A percentile compares a stretch with the other conserved stretches of the same genome.
Conservation (phyloP, 2,113 vertebrate genomes). For the Motacilla alba region DNA sequence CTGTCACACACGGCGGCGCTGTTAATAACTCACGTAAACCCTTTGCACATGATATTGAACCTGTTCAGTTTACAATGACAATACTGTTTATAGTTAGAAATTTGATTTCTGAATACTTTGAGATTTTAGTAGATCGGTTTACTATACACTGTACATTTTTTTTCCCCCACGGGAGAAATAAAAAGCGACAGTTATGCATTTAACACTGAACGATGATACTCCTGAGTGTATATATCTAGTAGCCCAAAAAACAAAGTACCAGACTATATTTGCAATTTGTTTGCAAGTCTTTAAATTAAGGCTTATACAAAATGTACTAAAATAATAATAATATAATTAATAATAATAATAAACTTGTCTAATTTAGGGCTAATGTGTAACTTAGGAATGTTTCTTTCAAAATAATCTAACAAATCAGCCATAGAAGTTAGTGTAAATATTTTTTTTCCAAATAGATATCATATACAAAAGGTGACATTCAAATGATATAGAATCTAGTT, state of each 20-base stretch:
- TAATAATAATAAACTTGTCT: conserved; percentile 31
- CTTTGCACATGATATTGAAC: conserved; percentile 77
- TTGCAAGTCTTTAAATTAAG: conserved; percentile 62
- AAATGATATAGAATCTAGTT: conserved; percentile 87
- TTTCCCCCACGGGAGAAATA: conserved; percentile 41
- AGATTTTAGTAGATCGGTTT: conserved; percentile 71
- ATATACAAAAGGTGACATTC: conserved; percentile 81
- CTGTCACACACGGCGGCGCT: conserved; percentile 50
- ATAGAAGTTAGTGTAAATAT: conserved; percentile 88
- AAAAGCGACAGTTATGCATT: conserved; percentile 61
- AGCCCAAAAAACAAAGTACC: conserved; percentile 53
- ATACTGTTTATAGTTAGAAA: conserved; percentile 73
- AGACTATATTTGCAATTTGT: conserved; percentile 34
- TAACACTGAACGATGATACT: conserved; percentile 58
- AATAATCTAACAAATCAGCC: conserved; percentile 76
- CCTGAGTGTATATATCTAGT: conserved; percentile 69
- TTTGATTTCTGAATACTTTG: conserved; percentile 74
- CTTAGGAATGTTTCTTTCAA: conserved; percentile 78
- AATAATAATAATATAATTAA: conserved; percentile 38
- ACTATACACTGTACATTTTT: conserved; percentile 73
- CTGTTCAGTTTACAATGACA: conserved; percentile 77
- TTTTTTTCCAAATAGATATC: conserved; percentile 81
- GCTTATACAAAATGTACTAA: conserved; percentile 65
- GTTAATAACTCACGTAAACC: conserved; percentile 63
- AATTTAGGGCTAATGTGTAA: conserved; percentile 72